Conservation (phyloP, 2,113 vertebrate species). For the Kryptolebias marmoratus region DNA sequence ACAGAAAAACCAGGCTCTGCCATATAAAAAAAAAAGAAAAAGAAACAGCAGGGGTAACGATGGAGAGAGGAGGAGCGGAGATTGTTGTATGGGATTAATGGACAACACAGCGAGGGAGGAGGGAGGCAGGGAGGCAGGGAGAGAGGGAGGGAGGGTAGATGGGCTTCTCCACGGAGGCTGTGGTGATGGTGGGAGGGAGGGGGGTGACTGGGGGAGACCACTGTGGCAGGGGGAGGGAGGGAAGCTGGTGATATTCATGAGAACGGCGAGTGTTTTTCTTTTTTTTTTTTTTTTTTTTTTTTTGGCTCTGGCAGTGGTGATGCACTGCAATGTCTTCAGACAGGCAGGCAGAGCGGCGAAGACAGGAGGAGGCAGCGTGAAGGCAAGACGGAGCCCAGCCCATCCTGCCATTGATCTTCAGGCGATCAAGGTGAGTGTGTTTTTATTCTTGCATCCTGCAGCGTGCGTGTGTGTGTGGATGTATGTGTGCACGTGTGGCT, state of each 20-base stretch:
- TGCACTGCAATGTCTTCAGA: slow-evolving; percentile 64
- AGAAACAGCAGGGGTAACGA: slow-evolving; percentile 19
- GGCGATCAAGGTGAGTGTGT: slow-evolving; percentile 76
- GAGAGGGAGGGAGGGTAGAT: slow-evolving; percentile 30
- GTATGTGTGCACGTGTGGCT: slow-evolving; percentile 32
- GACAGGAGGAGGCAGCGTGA: slow-evolving; percentile 27
- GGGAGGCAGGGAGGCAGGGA: slow-evolving; percentile 12
- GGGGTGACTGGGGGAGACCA: slow-evolving; percentile 65
- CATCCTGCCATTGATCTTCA: slow-evolving; percentile 65
- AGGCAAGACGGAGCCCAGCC: slow-evolving; percentile 56
- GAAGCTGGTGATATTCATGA: slow-evolving; percentile 67
- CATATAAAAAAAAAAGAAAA: slow-evolving; percentile 1
- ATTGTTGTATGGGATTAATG: slow-evolving; percentile 64
- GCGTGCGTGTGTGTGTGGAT: slow-evolving; percentile 20
- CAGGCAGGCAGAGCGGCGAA: slow-evolving; percentile 44
- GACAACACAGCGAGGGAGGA: slow-evolving; percentile 44
- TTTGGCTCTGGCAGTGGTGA: slow-evolving; percentile 46
- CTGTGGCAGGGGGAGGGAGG: slow-evolving; percentile 63
- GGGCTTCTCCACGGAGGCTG: slow-evolving; percentile 68
- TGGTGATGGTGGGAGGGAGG: slow-evolving; percentile 17
- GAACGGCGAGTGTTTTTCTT: slow-evolving; percentile 53
- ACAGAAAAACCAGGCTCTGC: slow-evolving; percentile 44
- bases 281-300: slow-evolving; percentile 6
- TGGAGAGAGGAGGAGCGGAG: slow-evolving; percentile 57
- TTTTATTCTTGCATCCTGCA: slow-evolving; percentile 53